Evolutionary conservation across 2,113 vertebrate species (phyloP), one percentile per base, ranked within the genome.

Genomic region (Lepidothrix coronata): DNA sequence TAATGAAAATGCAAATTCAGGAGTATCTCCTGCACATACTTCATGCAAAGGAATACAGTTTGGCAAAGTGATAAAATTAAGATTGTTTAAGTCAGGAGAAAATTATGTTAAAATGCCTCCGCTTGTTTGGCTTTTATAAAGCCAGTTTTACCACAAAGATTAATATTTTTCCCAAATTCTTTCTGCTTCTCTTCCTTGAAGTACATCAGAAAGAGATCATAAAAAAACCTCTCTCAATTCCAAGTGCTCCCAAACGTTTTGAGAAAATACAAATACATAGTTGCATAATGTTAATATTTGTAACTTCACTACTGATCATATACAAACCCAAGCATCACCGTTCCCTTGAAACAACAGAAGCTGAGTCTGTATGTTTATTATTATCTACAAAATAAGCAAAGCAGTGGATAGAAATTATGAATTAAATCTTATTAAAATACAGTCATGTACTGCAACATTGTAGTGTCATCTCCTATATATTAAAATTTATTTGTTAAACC

Each of bases 1-100:
- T 96, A 97, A 98, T 98, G 97, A 98, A 98, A 98, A 98, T 98
- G 97, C 96, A 98, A 98, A 98, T 98, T 86, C 52, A 25, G 78
- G 91, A 96, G 83, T 83, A 92, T 96, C 91, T 93, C 87, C 91
- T 2, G 57, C 87, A 88, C 82, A 86, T 68, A 95, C 85, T 96
- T 96, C 94, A 93, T 89, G 92, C 85, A 87, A 93, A 88, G 89
- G 77, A 97, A 97, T 88, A 96, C 77, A 89, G 89, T 96, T 96
- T 95, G 93, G 93, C 86, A 92, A 97, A 97, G 78, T 94, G 95
- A 97, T 94, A 95, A 97, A 97, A 98, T 98, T 97, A 97, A 94
- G 88, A 96, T 96, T 79, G 82, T 84, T 92, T 96, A 95, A 96
- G 76, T 85, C 90, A 84, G 84, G 43, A 81, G 58, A 89, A 94